Conservation (phyloP, 1,140 invertebrate species). For the Eulimnadia texana region DNA sequence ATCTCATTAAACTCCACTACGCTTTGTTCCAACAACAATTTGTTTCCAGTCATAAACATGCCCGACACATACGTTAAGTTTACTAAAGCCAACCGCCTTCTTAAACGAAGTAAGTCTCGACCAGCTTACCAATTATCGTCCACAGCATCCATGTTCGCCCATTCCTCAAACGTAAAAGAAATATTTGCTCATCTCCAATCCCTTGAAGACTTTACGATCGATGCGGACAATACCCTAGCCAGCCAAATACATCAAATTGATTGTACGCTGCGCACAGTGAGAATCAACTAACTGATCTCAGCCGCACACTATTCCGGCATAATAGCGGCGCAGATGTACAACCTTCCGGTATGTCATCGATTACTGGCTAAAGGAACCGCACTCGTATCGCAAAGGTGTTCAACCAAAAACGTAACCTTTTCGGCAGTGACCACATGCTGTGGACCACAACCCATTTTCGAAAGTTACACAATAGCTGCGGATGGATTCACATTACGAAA, state of each 20-base stretch:
- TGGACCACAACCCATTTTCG: neutral
- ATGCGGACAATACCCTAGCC: neutral
- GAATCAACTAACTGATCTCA: neutral
- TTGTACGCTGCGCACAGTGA: neutral
- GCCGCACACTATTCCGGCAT: neutral
- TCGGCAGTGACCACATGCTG: neutral
- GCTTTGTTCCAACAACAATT: neutral
- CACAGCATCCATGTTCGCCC: neutral
- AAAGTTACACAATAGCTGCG: neutral
- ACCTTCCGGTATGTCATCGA: neutral
- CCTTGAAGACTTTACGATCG: neutral
- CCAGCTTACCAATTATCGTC: neutral
- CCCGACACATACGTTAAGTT: neutral
- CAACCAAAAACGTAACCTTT: neutral
- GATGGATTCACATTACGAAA: neutral
- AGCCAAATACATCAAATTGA: neutral
- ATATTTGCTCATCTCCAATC: neutral
- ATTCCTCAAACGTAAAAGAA: neutral
- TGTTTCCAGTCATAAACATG: neutral
- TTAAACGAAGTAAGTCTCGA: neutral
- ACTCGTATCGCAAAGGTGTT: neutral
- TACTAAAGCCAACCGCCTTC: neutral
- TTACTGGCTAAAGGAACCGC: neutral
- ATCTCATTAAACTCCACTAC: neutral
- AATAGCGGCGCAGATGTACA: neutral